Base-by-base conservation (phyloP, 2,888 invertebrate species). In the Steinernema scapterisci region DNA sequence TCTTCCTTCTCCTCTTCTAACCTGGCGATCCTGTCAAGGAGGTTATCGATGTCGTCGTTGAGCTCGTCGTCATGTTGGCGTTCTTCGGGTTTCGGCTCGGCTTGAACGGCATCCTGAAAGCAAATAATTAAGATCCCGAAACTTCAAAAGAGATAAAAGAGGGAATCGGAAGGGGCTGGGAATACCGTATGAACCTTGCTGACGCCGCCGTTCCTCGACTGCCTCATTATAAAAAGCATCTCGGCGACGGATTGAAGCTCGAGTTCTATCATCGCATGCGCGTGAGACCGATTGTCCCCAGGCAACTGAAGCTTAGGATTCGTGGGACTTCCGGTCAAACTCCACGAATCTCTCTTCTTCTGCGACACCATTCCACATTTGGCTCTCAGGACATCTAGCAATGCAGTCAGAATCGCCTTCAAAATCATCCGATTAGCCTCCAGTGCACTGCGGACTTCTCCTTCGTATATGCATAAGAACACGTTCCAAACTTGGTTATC, bases 1-100 rank as follows among this genome's bases (percentile, higher is more conserved):
- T 70, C 75, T 2, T 75, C 75, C 38, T 76, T 76, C 23, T 77
- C 73, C 1, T 63, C 73, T n/a, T 48, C 43, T 45, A 74, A 52
- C n/a, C 21, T 31, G 21, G 72, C 74, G 38, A 75, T 72, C 56
- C 31, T 27, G 31, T 63, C 63, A n/a, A 31, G 38, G 31, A 63
- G 63, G 31, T 63, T 27, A 25, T 63, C 38, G 7, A 19, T 19
- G n/a, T 52, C 52, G 21, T 52, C 23, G 19, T 52, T 23, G 23
- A 21, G 6, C 23, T 52, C 52, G 2, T 11, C 31, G 63, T 16
- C 31, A 27, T 63, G 16, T 25, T 16, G 31, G 27, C 31, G 63
- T 27, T 27, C 38, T 63, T 16, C 63, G 1, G 27, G 1, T 11
- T 38, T 3, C 5, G 38, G 38, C 9, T 38, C 38, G 38, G 3